phyloP scores from a whole-genome alignment of 1,140 invertebrate species.

The Sycophaga agraensis region DNA sequence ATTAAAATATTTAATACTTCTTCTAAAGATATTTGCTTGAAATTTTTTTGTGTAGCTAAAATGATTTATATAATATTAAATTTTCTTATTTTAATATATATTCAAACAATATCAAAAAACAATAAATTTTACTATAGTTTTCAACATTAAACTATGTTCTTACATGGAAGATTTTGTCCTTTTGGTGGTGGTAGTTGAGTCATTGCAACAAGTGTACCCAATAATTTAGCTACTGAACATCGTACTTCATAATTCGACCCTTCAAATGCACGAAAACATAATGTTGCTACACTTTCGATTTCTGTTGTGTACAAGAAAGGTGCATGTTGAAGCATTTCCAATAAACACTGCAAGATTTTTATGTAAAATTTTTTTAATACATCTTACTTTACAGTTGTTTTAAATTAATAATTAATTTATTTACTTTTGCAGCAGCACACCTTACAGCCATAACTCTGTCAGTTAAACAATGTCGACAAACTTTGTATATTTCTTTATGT shows the following conservation, averaged over 20 bases:
- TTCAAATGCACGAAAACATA: conserved; percentile 90
- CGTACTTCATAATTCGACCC: conserved; percentile 94
- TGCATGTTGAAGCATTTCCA: conserved; percentile 86
- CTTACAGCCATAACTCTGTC: conserved; percentile 90
- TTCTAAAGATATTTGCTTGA: conserved; percentile 77
- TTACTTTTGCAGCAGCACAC: conserved; percentile 79
- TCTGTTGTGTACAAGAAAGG: conserved; percentile 87
- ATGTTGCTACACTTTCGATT: conserved; percentile 82
- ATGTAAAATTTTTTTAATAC: conserved; percentile 16
- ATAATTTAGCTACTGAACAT: conserved; percentile 85
- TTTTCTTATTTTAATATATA: conserved; percentile 7
- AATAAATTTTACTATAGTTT: neutral
- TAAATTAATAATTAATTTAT: neutral
- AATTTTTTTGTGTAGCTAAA: conserved; percentile 60
- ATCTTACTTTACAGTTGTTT: conserved; percentile 1
- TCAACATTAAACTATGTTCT: conserved; percentile 24
- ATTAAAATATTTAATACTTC: conserved; percentile 90
- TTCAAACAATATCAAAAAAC: neutral
- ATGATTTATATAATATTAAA: conserved; percentile 32
- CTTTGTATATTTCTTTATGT: conserved; percentile 92
- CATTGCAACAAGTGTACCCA: conserved; percentile 83
- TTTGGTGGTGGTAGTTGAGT: conserved; percentile 67
- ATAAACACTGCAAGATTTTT: conserved; percentile 68
- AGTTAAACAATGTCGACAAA: conserved; percentile 78
- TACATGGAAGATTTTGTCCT: conserved; percentile 54